Conservation (phyloP, 1,140 invertebrate species). For the Drosophila carrolli region DNA sequence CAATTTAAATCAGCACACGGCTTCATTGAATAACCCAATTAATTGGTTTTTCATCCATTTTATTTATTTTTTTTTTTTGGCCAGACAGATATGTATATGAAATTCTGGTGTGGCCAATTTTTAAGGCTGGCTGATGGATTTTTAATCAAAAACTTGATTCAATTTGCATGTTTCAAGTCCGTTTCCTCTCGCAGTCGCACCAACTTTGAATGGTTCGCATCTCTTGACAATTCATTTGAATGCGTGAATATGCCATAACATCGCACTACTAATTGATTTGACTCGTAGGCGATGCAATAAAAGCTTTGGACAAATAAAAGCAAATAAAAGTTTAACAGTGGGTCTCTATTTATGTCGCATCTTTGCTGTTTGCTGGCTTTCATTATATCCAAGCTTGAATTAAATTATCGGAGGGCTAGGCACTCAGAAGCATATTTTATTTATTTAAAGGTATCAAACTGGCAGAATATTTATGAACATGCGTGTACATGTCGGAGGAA, state of each 20-base stretch:
- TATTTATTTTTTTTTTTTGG: slow-evolving; percentile 40
- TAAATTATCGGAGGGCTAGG: not conserved
- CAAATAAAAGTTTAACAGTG: not conserved
- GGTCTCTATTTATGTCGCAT: slow-evolving; percentile 3
- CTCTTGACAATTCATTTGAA: slow-evolving; percentile 30
- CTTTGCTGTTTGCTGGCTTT: not conserved
- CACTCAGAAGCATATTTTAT: not conserved
- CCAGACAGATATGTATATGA: slow-evolving; percentile 9
- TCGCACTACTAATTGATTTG: slow-evolving; percentile 57
- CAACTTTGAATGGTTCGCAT: slow-evolving; percentile 16
- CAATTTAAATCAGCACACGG: slow-evolving; percentile 37
- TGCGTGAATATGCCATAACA: slow-evolving; percentile 37
- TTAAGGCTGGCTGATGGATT: slow-evolving; percentile 37
- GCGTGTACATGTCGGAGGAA: slow-evolving; percentile 15
- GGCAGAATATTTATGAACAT: slow-evolving; percentile 6
- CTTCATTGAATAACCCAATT: slow-evolving; percentile 30
- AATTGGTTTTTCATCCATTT: slow-evolving; percentile 34
- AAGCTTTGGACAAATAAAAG: slow-evolving; percentile 33
- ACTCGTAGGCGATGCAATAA: slow-evolving; percentile 39
- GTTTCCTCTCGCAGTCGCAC: slow-evolving; percentile 11
- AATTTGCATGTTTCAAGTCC: slow-evolving; percentile 63
- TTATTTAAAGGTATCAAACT: slow-evolving; percentile 12
- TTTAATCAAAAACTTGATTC: slow-evolving; percentile 59
- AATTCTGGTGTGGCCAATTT: slow-evolving; percentile 35
- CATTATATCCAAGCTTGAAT: slow-evolving; percentile 8